Conservation (phyloP, 2,888 invertebrate species). For the Meloe dianella region DNA sequence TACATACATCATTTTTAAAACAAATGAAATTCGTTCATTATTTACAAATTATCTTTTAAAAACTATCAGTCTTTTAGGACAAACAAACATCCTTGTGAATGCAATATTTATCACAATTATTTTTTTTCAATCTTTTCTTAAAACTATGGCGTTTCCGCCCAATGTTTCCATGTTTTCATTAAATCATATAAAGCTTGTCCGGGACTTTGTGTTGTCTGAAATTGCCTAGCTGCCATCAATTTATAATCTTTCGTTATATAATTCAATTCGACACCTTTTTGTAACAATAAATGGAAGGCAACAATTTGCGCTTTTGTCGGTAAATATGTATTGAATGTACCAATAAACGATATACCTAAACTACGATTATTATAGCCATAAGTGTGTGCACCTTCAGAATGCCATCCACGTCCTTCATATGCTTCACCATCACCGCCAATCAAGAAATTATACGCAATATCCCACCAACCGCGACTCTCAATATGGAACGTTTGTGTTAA, state of each 20-base stretch:
- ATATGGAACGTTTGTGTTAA: constrained; percentile 74
- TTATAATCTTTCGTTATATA: constrained; percentile 70
- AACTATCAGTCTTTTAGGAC: constrained; percentile 8
- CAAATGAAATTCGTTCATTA: neutral
- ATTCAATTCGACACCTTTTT: constrained; percentile 66
- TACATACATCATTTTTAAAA: constrained; percentile 10
- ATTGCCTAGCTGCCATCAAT: constrained; percentile 71
- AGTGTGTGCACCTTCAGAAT: constrained; percentile 73
- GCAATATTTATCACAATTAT: constrained; percentile 10
- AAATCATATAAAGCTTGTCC: constrained; percentile 69
- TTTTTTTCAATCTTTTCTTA: neutral
- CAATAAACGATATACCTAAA: constrained; percentile 75
- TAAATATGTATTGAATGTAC: constrained; percentile 67
- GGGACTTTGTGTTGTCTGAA: constrained; percentile 72
- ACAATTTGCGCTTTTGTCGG: constrained; percentile 65
- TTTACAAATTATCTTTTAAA: neutral
- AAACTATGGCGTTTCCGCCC: constrained; percentile 33
- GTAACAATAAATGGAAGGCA: constrained; percentile 68
- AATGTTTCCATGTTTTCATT: constrained; percentile 75
- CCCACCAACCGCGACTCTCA: constrained; percentile 68
- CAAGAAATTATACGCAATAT: constrained; percentile 80
- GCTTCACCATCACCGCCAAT: constrained; percentile 81
- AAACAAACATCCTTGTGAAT: neutral
- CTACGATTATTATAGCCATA: constrained; percentile 70
- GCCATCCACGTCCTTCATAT: constrained; percentile 79